Percentiles rank a stretch among this genome's conserved stretches.
These are phyloP conservation scores for Lypha dubia DNA, from an alignment of 2,888 invertebrate genomes.

Conservation along the genomic window DNA sequence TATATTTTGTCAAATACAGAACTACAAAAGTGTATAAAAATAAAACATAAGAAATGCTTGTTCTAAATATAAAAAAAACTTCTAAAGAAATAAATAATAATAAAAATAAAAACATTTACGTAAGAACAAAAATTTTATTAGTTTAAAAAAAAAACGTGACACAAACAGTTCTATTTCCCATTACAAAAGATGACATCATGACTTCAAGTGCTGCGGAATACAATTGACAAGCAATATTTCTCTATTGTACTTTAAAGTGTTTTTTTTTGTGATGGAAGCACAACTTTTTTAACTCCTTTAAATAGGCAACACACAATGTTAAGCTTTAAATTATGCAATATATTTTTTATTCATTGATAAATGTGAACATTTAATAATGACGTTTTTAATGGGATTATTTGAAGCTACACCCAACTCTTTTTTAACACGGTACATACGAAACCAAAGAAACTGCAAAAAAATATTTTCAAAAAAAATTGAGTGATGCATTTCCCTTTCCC, in stretches of 20 bases:
- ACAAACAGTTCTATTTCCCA: conserved; percentile 44
- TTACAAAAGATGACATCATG: conserved; percentile 38
- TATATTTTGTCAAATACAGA: conserved; percentile 41
- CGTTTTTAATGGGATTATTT: not conserved
- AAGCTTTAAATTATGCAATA: conserved; percentile 15
- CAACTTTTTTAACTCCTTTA: conserved; percentile 4
- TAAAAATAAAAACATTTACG: conserved; percentile 13
- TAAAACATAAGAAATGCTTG: not conserved
- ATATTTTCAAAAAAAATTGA: too few species aligned
- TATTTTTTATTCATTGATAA: conserved; percentile 12
- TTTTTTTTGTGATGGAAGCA: not conserved
- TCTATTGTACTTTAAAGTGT: not conserved
- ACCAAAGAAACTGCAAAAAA: too few species aligned
- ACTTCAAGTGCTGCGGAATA: conserved; percentile 1
- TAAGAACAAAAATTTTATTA: conserved; percentile 29
- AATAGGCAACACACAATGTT: conserved; percentile 8
- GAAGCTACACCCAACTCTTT: too few species aligned
- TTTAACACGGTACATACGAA: too few species aligned
- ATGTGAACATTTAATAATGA: not conserved
- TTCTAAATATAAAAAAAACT: not conserved
- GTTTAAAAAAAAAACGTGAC: conserved; percentile 60
- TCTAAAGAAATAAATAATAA: conserved; percentile 24
- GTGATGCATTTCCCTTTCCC: too few species aligned
- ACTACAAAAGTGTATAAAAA: not conserved
- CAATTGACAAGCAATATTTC: conserved; percentile 2